A percentile compares a stretch with the other conserved stretches of the same genome.
These are phyloP conservation scores for Ferrisia virgata DNA, from an alignment of 2,888 invertebrate genomes.

Conservation along the genomic window DNA sequence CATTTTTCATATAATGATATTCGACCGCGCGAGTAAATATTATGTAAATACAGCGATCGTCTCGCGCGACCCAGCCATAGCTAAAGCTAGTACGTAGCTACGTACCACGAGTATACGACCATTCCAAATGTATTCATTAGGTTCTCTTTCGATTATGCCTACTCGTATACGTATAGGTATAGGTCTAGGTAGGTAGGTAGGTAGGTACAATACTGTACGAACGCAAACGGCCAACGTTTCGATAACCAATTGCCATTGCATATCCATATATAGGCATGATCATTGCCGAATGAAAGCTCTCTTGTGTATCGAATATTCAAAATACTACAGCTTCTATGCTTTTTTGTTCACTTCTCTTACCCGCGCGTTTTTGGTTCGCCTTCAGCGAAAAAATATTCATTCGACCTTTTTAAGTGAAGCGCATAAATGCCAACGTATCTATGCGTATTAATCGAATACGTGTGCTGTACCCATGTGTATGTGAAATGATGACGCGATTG, in stretches of 20 bases:
- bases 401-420: background rate
- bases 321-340: background rate
- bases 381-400: background rate
- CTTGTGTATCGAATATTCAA: background rate
- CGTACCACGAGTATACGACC: background rate
- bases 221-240: background rate
- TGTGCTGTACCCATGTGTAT: no score
- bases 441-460: background rate
- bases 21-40: slow-evolving; percentile 4
- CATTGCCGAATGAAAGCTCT: background rate
- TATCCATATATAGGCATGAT: slow-evolving; percentile 1
- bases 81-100: no score
- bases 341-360: background rate
- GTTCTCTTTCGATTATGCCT: background rate
- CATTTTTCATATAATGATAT: slow-evolving; percentile 6
- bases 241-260: background rate
- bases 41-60: slow-evolving; percentile 2
- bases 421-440: background rate
- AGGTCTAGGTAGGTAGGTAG: no score
- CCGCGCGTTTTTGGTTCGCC: background rate
- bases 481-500: background rate
- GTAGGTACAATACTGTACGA: no score
- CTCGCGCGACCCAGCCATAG: background rate
- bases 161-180: no score
- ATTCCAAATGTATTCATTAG: background rate